Evolutionary conservation across 2,888 invertebrate species (phyloP).

Genomic region (Lepidocyrtinus sp.): DNA sequence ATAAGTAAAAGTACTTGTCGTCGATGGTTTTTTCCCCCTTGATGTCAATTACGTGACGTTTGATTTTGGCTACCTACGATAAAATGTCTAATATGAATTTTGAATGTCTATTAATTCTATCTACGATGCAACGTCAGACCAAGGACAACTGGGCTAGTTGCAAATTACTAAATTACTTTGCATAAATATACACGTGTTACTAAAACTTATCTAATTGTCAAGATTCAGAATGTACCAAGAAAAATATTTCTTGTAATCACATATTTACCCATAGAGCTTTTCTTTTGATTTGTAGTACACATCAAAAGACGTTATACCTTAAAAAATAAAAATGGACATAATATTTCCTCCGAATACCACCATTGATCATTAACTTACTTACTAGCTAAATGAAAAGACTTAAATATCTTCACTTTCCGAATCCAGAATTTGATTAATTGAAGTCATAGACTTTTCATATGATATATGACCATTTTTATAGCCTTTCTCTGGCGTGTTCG

Average conservation of each 20-base stretch:
- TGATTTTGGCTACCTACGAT: no score
- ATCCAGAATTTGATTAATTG: conserved; percentile 64
- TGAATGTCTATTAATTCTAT: no score
- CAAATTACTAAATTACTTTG: no score
- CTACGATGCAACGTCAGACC: no score
- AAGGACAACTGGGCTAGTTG: no score
- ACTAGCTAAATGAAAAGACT: not conserved
- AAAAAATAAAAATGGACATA: not conserved
- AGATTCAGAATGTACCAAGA: no score
- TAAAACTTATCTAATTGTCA: no score
- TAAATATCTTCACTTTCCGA: conserved; percentile 69
- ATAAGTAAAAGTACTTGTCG: no score
- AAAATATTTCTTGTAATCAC: conserved; percentile 2
- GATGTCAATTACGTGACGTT: no score
- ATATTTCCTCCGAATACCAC: not conserved
- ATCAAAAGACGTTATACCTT: not conserved
- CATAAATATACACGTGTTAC: no score
- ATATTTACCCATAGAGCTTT: conserved; percentile 28
- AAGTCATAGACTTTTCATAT: conserved; percentile 46
- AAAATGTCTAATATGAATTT: no score
- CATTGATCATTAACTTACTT: not conserved
- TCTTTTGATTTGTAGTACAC: not conserved
- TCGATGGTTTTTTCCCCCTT: not conserved
- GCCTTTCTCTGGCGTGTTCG: conserved; percentile 41
- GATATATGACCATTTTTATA: conserved; percentile 38